Percentiles rank a stretch among this genome's conserved stretches.
These are phyloP conservation scores for Pollenia griseotomentosa DNA, from an alignment of 2,888 invertebrate genomes.

Conservation along the genomic window DNA sequence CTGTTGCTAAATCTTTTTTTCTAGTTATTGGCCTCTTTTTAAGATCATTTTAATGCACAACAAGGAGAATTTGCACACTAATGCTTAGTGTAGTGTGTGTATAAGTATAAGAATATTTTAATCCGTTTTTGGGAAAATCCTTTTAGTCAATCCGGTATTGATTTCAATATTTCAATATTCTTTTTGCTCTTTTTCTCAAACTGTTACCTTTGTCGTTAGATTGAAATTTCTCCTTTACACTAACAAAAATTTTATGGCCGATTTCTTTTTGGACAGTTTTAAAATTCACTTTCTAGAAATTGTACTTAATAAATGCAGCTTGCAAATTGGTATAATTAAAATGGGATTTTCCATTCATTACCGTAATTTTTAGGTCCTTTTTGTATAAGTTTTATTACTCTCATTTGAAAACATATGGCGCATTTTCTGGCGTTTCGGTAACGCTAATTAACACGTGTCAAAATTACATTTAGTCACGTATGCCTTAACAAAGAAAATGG, in stretches of 20 bases:
- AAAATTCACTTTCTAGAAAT: conserved; percentile 3
- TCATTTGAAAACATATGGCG: conserved; percentile 26
- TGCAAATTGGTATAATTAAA: background rate
- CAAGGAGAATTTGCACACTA: background rate
- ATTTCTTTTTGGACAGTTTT: background rate
- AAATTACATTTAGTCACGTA: conserved; percentile 47
- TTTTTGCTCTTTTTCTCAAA: background rate
- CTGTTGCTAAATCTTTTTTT: conserved; percentile 42
- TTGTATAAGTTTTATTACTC: conserved; percentile 29
- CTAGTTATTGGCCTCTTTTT: conserved; percentile 17
- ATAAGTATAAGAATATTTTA: conserved; percentile 3
- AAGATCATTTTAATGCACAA: background rate
- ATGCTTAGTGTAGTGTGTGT: background rate
- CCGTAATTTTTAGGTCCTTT: conserved; percentile 16
- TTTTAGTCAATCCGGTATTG: conserved; percentile 24
- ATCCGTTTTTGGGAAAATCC: conserved; percentile 53
- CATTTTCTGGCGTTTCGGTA: background rate
- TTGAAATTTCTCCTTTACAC: background rate
- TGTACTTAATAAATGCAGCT: background rate
- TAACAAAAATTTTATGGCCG: background rate
- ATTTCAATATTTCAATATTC: conserved; percentile 14
- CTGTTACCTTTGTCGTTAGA: conserved; percentile 34
- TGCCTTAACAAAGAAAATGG: background rate
- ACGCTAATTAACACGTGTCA: conserved; percentile 23
- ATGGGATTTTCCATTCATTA: conserved; percentile 59